Conservation (phyloP, 1,140 invertebrate species). For the Leptinotarsa defecta region DNA sequence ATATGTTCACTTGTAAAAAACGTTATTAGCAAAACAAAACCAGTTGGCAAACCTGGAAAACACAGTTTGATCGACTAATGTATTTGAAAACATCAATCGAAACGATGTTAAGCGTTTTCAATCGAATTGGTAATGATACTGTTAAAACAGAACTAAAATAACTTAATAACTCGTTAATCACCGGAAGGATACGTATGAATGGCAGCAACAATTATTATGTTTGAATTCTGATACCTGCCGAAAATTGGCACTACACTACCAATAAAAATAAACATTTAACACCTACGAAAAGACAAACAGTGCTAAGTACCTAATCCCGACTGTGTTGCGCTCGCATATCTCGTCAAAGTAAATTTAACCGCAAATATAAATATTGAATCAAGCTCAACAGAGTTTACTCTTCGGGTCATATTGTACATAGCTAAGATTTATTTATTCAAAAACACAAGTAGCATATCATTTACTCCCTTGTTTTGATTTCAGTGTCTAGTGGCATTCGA, state of each 20-base stretch:
- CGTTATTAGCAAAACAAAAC: no score
- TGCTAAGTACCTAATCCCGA: slow-evolving; percentile 10
- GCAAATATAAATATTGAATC: slow-evolving; percentile 28
- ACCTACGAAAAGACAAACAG: slow-evolving; percentile 19
- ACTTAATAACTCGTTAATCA: no score
- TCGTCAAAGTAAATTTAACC: slow-evolving; percentile 17
- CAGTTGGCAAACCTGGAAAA: no score
- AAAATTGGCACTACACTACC: neutral
- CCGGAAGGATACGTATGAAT: no score
- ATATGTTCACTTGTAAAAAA: no score
- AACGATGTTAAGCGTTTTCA: no score
- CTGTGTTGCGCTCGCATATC: slow-evolving; percentile 5
- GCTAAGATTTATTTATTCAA: slow-evolving; percentile 15
- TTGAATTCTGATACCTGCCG: neutral
- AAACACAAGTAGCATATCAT: slow-evolving; percentile 13
- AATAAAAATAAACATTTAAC: slow-evolving; percentile 21
- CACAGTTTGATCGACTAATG: no score
- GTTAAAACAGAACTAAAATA: no score
- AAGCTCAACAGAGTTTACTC: slow-evolving; percentile 20
- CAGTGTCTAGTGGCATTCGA: neutral
- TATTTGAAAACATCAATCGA: no score
- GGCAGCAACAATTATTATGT: neutral
- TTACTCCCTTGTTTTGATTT: neutral
- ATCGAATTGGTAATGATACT: no score
- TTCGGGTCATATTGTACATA: slow-evolving; percentile 10